A percentile compares a stretch with the other conserved stretches of the same genome.
Evolutionary conservation across 2,888 invertebrate genomes (phyloP).

Genomic region (Tetrapedia diversipes): DNA sequence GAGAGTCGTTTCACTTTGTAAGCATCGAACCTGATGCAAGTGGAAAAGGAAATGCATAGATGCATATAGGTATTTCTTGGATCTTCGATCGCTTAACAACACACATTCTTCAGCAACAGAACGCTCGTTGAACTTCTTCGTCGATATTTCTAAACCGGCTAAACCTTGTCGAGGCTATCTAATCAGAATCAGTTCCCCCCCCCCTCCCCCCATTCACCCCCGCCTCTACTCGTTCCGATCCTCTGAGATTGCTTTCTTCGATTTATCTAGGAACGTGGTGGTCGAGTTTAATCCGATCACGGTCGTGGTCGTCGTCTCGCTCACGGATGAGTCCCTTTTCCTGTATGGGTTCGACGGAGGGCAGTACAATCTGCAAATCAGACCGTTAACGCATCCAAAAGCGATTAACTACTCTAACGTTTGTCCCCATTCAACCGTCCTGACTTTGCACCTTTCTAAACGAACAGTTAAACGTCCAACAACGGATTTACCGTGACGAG

Average conservation of each 20-base stretch:
- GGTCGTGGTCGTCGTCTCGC: conserved; percentile 91
- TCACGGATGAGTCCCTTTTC: conserved; percentile 91
- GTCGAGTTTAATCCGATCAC: conserved; percentile 82
- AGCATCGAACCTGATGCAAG: background rate
- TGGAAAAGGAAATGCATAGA: background rate
- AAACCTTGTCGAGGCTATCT: background rate
- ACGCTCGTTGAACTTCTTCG: background rate
- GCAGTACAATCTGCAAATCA: conserved; percentile 87
- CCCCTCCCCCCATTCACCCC: too few species aligned
- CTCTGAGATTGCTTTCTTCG: conserved; percentile 76
- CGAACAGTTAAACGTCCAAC: too few species aligned
- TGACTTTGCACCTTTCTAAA: background rate
- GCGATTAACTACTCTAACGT: background rate
- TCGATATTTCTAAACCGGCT: background rate
- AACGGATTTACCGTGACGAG: too few species aligned
- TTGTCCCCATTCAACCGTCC: conserved; percentile 1
- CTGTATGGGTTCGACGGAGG: conserved; percentile 87
- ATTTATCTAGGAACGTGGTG: conserved; percentile 77
- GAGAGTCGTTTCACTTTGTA: background rate
- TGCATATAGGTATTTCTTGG: background rate
- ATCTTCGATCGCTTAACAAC: background rate
- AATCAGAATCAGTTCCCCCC: background rate
- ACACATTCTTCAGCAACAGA: background rate
- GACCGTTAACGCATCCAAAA: conserved; percentile 19
- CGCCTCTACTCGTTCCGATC: conserved; percentile 68